A percentile compares a stretch with the other conserved stretches of the same genome.
phyloP scores from a whole-genome alignment of 2,888 invertebrate genomes.

The Eulithis testata region DNA sequence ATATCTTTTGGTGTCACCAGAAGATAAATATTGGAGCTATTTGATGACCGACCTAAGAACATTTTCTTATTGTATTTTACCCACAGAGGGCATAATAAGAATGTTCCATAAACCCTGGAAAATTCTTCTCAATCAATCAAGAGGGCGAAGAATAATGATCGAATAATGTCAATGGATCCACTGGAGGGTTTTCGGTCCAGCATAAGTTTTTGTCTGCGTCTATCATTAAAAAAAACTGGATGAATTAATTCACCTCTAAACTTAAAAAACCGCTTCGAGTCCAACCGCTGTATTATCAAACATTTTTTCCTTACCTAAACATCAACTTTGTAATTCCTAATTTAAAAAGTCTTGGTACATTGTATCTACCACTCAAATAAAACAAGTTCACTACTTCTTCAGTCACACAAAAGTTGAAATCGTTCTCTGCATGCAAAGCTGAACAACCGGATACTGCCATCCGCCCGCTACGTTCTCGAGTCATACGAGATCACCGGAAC shows the following conservation, averaged over 20 bases:
- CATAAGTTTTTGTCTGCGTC: background rate
- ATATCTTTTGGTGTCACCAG: constrained; percentile 22
- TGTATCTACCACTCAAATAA: background rate
- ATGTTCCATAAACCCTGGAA: background rate
- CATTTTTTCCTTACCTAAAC: too few relatives aligned
- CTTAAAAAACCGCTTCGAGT: too few relatives aligned
- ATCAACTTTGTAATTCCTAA: too few relatives aligned
- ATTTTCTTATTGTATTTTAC: constrained; percentile 18
- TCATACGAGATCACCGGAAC: constrained; percentile 37
- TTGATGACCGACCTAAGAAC: constrained; percentile 6
- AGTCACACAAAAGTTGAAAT: constrained; percentile 11
- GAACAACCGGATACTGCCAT: constrained; percentile 55
- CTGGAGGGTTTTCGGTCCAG: background rate
- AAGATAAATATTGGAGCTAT: constrained; percentile 24
- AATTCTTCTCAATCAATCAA: constrained; percentile 2
- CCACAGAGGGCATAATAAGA: constrained; percentile 1
- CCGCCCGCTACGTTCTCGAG: constrained; percentile 41
- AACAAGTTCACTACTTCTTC: constrained; percentile 6
- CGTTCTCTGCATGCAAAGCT: constrained; percentile 35
- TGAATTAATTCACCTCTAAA: too few relatives aligned
- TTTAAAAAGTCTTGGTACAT: too few relatives aligned
- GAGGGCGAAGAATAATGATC: background rate
- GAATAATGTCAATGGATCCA: constrained; percentile 1
- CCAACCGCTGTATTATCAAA: too few relatives aligned
- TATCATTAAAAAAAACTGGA: background rate